phyloP scores from a whole-genome alignment of 2,888 invertebrate species.

The Dichetophora obliterata region DNA sequence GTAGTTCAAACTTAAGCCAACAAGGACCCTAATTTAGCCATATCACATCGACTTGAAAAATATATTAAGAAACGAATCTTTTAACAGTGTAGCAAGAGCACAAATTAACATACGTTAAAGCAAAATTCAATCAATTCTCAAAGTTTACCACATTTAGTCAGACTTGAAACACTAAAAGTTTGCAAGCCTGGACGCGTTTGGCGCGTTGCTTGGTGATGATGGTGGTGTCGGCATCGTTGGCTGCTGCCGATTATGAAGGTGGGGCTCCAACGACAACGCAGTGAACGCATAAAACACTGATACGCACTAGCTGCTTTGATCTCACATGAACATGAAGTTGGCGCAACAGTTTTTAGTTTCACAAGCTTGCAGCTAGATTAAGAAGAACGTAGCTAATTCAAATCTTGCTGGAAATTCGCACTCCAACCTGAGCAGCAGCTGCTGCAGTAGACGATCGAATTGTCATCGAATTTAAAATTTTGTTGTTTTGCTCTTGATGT shows the following conservation, averaged over 20 bases:
- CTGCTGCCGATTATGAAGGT: constrained; percentile 45
- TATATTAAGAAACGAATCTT: neutral
- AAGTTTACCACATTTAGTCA: constrained; percentile 5
- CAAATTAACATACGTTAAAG: constrained; percentile 28
- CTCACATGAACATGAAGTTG: constrained; percentile 5
- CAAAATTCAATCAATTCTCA: constrained; percentile 23
- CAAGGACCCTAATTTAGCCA: too few relatives aligned
- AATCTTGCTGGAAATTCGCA: constrained; percentile 30
- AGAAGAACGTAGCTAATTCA: constrained; percentile 7
- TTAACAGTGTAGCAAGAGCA: constrained; percentile 4
- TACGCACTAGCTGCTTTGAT: constrained; percentile 13
- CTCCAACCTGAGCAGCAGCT: neutral
- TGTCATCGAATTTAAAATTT: constrained; percentile 44
- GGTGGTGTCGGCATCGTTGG: constrained; percentile 19
- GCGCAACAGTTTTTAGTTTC: neutral
- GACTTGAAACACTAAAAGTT: constrained; percentile 20
- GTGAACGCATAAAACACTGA: constrained; percentile 4
- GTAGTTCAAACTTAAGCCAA: too few relatives aligned
- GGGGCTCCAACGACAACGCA: constrained; percentile 45
- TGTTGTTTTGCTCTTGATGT: constrained; percentile 40
- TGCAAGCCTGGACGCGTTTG: constrained; percentile 12
- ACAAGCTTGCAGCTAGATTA: neutral
- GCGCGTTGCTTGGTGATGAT: constrained; percentile 1
- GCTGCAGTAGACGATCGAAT: constrained; percentile 29
- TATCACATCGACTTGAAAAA: neutral